Evolutionary conservation across 64 coral and sea anemone species (phyloP).

Genomic region (Stichodactyla mertensii): DNA sequence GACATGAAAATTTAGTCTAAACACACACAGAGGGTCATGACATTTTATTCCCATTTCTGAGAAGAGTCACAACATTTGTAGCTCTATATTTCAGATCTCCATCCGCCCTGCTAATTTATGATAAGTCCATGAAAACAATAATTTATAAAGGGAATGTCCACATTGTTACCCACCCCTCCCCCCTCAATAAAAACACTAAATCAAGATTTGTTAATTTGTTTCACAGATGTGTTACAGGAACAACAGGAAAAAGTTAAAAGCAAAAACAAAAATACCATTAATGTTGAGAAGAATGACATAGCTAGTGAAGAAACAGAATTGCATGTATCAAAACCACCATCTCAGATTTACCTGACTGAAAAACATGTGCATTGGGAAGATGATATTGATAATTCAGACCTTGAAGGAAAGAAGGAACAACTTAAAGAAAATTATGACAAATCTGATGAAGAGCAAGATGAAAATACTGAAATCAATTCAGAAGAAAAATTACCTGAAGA

Average conservation of each 20-base stretch:
- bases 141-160: too few species aligned
- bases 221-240: background rate
- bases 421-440: background rate
- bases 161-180: too few species aligned
- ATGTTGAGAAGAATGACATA: background rate
- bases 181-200: too few species aligned
- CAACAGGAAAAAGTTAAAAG: background rate
- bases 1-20: too few species aligned
- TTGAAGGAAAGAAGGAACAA: background rate
- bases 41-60: too few species aligned
- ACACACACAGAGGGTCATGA: too few species aligned
- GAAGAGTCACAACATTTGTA: too few species aligned
- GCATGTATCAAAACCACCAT: background rate
- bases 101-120: too few species aligned
- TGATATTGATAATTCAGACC: background rate
- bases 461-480: background rate
- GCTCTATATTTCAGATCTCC: too few species aligned
- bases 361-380: slow-evolving; percentile 33
- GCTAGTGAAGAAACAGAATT: background rate
- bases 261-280: background rate
- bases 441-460: background rate
- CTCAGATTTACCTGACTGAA: background rate
- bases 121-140: too few species aligned
- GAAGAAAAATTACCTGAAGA: background rate
- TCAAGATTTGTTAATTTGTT: background rate